Base-by-base conservation (phyloP, 1,140 invertebrate species). In the Vanessa atalanta region DNA sequence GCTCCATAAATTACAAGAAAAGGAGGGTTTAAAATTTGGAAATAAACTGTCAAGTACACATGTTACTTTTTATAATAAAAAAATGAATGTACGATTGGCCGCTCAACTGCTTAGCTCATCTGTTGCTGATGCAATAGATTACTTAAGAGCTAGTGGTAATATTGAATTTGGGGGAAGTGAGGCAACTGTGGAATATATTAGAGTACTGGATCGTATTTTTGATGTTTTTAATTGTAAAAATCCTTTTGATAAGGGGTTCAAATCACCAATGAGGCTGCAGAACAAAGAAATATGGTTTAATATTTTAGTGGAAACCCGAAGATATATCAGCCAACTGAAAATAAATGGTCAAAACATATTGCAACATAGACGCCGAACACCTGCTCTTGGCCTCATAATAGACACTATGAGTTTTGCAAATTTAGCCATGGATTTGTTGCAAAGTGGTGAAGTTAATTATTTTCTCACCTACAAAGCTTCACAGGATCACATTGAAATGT, bases 171-270 rank as follows among this genome's bases (percentile, higher is more conserved):
- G 2, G n/a, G 51, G 51, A n/a, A 53, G 51, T 16, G 51, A 53
- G n/a, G 51, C 51, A 15, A 53, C 51, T 53, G 51, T 53, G 7
- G 51, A 53, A 16, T 53, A 53, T n/a, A 53, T 53, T 53, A 15
- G 51, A 3, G 5, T 53, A n/a, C 7, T 53, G n/a, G 51, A 53
- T n/a, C 14, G 51, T 8, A 8, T 53, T 8, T 53, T 53, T 5
- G 51, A 53, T 53, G n/a, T 53, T 15, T 53, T 53, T 53, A 53
- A 53, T 53, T 53, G 14, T n/a, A 53, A 53, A 53, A 53, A 53
- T n/a, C 51, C n/a, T 16, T 53, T 53, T n/a, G n/a, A n/a, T 53
- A 53, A 53, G n/a, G 51, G 51, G 1, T 53, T 53, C n/a, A 31
- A 53, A 7, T 53, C 51, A 16, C 51, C 15, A 15, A n/a, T 53